Base-by-base conservation (phyloP, 2,797 vertebrate species). In the Amblyraja radiata region DNA sequence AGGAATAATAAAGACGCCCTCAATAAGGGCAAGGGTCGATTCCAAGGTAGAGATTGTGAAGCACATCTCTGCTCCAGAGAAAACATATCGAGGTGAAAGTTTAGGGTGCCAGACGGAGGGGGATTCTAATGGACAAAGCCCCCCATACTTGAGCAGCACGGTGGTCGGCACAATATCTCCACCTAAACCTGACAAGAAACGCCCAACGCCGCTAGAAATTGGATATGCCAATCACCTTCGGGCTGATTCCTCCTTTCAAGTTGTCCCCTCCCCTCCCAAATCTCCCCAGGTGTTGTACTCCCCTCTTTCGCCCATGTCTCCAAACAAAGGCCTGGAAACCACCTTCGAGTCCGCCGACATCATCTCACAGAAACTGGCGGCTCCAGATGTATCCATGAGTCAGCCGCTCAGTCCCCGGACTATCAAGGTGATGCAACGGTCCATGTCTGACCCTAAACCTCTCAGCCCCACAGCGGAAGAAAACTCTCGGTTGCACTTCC, bases 51-150 rank as follows among this genome's bases (percentile, higher is more conserved):
- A 99, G 97, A 98, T 99, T 83, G 95, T 98, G 95, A 98, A 98
- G 93, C 98, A 99, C 94, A 99, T 99, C 95, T 99, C 98, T 94
- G 98, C 98, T 94, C 98, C 98, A 94, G 98, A 99, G 95, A 99
- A 98, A 94, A 98, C 97, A 93, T 98, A 97, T 91, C 97, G 97
- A 97, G 98, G 98, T 94, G 98, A 98, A 94, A 99, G 98, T 95
- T 96, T 99, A 94, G 98, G 98, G 94, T 99, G 98, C 96, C 98
- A 99, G 95, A 99, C 98, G 95, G 98, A 99, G 94, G 96, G 97
- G 93, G 98, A 98, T 94, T 97, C 98, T 94, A 98, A 99, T 94
- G 97, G 95, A 93, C 97, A 96, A 39, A 97, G 96, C 93, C 95
- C 96, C 94, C 97, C 94, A 0, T 97, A 96, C 94, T 93, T 96